phyloP scores from a whole-genome alignment of 2,888 invertebrate species.

The Campoplex capitator region DNA sequence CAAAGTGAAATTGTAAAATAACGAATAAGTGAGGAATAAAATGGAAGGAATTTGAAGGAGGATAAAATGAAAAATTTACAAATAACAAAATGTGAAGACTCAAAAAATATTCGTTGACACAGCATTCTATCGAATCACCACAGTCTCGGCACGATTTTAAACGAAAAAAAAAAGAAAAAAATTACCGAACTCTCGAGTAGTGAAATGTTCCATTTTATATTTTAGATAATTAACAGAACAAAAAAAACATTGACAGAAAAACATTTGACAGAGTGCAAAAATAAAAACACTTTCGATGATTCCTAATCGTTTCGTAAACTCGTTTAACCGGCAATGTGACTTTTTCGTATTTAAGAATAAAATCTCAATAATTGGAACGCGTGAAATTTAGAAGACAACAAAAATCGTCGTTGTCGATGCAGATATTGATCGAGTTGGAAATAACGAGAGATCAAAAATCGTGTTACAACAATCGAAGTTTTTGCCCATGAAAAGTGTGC shows the following conservation, averaged over 20 bases:
- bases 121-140: background rate
- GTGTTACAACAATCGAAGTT: background rate
- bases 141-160: background rate
- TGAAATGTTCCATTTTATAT: background rate
- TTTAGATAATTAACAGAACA: background rate
- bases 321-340: background rate
- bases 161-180: background rate
- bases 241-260: background rate
- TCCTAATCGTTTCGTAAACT: background rate
- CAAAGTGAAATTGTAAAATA: background rate
- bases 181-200: background rate
- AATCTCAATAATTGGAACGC: background rate
- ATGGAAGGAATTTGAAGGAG: background rate
- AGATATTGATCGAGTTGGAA: background rate
- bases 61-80: background rate
- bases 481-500: conserved; percentile 13
- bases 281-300: background rate
- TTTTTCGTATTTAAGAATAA: background rate
- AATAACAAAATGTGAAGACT: background rate
- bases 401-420: background rate
- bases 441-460: background rate
- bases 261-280: too few relatives aligned
- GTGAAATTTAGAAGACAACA: background rate
- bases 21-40: background rate
- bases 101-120: background rate